Conservation (phyloP, 2,797 vertebrate species). For the Cephalopachus bancanus region DNA sequence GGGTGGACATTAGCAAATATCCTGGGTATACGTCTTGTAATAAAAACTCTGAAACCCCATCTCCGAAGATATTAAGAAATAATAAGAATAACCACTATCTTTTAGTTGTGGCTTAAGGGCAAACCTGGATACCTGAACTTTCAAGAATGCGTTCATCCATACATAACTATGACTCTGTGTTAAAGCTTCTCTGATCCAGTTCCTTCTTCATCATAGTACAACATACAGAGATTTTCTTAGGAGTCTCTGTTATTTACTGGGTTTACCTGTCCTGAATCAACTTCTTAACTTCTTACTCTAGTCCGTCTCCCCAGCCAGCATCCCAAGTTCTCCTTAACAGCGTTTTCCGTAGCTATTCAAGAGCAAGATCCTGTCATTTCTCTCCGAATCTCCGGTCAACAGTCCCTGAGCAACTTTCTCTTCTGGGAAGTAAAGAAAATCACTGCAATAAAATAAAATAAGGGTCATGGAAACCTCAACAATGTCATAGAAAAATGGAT, state of each 20-base stretch:
- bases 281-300: conserved; percentile 56
- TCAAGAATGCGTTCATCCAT: not conserved
- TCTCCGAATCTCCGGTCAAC: not conserved
- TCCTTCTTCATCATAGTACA: not conserved
- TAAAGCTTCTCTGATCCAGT: conserved; percentile 7
- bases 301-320: not conserved
- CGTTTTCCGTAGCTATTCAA: not conserved
- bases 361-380: not conserved
- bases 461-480: not conserved
- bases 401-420: not conserved
- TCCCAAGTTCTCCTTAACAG: conserved; percentile 8
- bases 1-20: conserved; percentile 51
- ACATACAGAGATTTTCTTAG: conserved; percentile 49
- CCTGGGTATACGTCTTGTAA: conserved; percentile 41
- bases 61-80: conserved; percentile 56
- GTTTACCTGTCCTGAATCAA: not conserved
- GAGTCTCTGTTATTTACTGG: conserved; percentile 34
- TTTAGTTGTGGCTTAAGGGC: conserved; percentile 12
- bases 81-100: not conserved
- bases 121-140: not conserved
- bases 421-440: not conserved
- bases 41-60: conserved; percentile 45
- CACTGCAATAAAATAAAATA: not conserved
- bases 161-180: not conserved
- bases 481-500: not conserved